Conservation (phyloP, 2,797 vertebrate genomes). For the Amniataba percoides region DNA sequence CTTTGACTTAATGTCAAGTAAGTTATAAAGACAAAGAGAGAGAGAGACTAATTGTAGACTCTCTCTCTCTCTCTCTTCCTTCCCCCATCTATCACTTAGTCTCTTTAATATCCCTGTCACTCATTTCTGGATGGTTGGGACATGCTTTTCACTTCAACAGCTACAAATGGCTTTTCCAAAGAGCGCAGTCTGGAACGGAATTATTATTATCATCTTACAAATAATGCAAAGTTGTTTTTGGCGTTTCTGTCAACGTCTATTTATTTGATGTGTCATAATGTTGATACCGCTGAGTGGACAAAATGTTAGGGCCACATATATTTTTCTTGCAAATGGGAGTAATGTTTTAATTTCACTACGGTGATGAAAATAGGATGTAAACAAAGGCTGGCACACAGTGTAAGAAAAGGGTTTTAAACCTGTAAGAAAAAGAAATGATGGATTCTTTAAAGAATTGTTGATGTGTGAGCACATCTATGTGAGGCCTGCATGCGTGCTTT, state of each 20-base stretch:
- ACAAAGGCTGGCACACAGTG: not conserved
- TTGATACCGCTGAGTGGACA: slow-evolving; percentile 17
- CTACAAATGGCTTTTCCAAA: slow-evolving; percentile 79
- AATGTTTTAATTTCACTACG: not conserved
- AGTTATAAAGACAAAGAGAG: not conserved
- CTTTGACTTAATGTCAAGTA: not conserved
- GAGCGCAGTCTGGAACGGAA: slow-evolving; percentile 66
- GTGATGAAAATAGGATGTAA: not conserved
- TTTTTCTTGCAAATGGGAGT: not conserved
- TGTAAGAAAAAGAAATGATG: not conserved
- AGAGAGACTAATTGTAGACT: not conserved
- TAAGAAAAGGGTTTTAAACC: not conserved
- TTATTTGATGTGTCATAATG: slow-evolving; percentile 28
- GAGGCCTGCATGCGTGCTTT: not conserved
- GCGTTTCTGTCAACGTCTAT: slow-evolving; percentile 31
- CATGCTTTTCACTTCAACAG: slow-evolving; percentile 60
- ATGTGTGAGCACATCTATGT: not conserved
- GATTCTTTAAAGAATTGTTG: not conserved
- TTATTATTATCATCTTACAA: slow-evolving; percentile 58
- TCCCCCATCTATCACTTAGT: slow-evolving; percentile 5
- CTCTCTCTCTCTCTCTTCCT: not conserved
- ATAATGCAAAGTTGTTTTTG: slow-evolving; percentile 63
- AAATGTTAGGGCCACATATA: not conserved
- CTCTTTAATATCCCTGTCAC: slow-evolving; percentile 48
- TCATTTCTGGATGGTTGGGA: slow-evolving; percentile 56